Base-by-base conservation (phyloP, 2,888 invertebrate genomes). In the Baronia brevicornis region DNA sequence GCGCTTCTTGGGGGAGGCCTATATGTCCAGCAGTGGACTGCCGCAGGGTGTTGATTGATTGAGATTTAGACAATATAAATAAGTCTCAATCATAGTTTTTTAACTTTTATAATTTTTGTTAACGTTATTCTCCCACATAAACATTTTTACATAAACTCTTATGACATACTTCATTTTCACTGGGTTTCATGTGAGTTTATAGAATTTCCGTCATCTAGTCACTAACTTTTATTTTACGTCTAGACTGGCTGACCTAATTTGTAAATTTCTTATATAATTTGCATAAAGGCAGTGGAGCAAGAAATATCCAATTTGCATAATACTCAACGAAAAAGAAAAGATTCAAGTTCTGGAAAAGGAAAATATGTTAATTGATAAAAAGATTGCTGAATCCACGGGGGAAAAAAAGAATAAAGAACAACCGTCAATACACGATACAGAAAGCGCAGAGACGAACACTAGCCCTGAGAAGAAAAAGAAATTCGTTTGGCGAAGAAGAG, bases 221-320 rank as follows among this genome's bases (percentile, higher is more conserved):
- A n/a, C n/a, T n/a, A n/a, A n/a, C n/a, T n/a, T n/a, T n/a, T n/a
- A 21, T 5, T 10, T 31, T 13, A 13, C 20, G 28, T 33, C 28
- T 30, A 35, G 15, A 31, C 26, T 3, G 17, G 6, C 25, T 14
- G 31, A 34, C 36, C 36, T 33, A 31, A 36, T 39, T 22, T 29
- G 14, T 17, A 2, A 13, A 2, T 14, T 33, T 5, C n/a, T 6
- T 8, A 24, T 30, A 12, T 30, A 10, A 15, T 39, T 39, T 38
- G 10, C 18, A 56, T 60, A 33, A 48, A 91, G 91, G 58, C 87
- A 89, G 52, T 97, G 96, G 95, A 95, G 94, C 71, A 94, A 96
- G 70, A 96, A 96, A 67, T 97, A 96, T 71, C 97, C 97, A 0
- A 94, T 97, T 51, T 93, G 93, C 63, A 80, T 96, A 25, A 79